A percentile compares a stretch with the other conserved stretches of the same genome.
Conservation (phyloP, 2,113 vertebrate genomes). For the Carassius carassius region DNA sequence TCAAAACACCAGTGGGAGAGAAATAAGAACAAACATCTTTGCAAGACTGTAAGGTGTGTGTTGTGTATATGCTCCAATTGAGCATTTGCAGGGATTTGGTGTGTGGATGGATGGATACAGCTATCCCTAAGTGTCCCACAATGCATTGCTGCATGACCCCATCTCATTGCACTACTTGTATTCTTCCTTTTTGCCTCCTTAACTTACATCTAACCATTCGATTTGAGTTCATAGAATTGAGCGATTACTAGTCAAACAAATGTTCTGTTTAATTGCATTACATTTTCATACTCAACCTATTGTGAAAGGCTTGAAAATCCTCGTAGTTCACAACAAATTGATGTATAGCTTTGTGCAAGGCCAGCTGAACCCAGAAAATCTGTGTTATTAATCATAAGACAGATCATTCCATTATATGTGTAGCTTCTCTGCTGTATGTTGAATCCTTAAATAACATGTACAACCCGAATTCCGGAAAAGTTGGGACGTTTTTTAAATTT, state of each 20-base stretch:
- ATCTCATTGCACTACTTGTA: constrained; percentile 47
- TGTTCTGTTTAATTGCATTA: background rate
- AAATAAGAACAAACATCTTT: background rate
- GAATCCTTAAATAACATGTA: constrained; percentile 32
- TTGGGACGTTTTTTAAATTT: too few relatives aligned
- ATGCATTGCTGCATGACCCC: constrained; percentile 69
- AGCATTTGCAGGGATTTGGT: constrained; percentile 44
- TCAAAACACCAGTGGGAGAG: background rate
- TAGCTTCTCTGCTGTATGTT: background rate
- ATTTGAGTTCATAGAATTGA: constrained; percentile 4
- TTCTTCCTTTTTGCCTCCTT: constrained; percentile 41
- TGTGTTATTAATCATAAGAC: constrained; percentile 39
- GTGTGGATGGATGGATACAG: constrained; percentile 78
- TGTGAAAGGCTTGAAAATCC: background rate
- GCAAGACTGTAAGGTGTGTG: background rate
- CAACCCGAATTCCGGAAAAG: too few relatives aligned
- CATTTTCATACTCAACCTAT: background rate
- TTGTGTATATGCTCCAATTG: constrained; percentile 72
- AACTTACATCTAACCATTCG: constrained; percentile 27
- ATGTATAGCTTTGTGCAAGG: background rate
- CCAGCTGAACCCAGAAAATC: background rate
- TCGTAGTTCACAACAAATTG: background rate
- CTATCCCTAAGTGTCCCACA: constrained; percentile 67
- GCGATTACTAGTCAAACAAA: constrained; percentile 1
- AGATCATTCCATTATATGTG: constrained; percentile 18